Percentiles rank a stretch among this genome's conserved stretches.
These are phyloP conservation scores for Acleris holmiana DNA, from an alignment of 2,888 invertebrate species.

Conservation along the genomic window DNA sequence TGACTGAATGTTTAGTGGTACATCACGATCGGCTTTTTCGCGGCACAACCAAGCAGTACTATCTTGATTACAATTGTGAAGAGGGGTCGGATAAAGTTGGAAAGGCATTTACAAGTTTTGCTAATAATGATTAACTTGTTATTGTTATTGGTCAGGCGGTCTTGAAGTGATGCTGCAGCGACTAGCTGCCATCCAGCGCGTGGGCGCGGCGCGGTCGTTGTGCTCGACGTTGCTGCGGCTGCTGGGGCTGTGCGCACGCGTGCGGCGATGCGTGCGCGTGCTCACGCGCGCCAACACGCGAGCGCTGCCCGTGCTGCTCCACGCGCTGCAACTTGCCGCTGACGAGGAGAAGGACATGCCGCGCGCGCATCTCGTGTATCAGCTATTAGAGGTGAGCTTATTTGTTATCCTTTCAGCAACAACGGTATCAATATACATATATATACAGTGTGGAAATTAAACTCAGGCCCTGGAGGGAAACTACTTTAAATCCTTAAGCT, in stretches of 20 bases:
- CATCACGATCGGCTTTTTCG: no score
- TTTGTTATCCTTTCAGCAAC: not conserved
- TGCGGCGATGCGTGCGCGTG: conserved; percentile 94
- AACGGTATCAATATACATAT: no score
- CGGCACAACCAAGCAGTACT: no score
- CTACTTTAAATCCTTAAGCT: no score
- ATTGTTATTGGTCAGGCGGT: conserved; percentile 65
- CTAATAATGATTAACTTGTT: no score
- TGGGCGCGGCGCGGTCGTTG: conserved; percentile 93
- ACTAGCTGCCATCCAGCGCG: conserved; percentile 93
- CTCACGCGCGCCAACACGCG: conserved; percentile 93
- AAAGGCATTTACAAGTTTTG: no score
- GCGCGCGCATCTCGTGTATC: conserved; percentile 93
- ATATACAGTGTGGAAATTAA: no score
- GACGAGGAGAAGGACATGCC: conserved; percentile 86
- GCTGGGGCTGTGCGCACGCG: conserved; percentile 95
- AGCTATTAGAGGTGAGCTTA: conserved; percentile 89
- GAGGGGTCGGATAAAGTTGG: no score
- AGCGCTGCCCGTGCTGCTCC: conserved; percentile 92
- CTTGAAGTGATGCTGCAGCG: conserved; percentile 92
- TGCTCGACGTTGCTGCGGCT: conserved; percentile 95
- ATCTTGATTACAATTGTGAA: no score
- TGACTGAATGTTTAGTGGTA: no score
- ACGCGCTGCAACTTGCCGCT: conserved; percentile 90
- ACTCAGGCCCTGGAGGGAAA: no score